Evolutionary conservation across 2,888 invertebrate species (phyloP).

Genomic region (Pristionchus maxplancki): DNA sequence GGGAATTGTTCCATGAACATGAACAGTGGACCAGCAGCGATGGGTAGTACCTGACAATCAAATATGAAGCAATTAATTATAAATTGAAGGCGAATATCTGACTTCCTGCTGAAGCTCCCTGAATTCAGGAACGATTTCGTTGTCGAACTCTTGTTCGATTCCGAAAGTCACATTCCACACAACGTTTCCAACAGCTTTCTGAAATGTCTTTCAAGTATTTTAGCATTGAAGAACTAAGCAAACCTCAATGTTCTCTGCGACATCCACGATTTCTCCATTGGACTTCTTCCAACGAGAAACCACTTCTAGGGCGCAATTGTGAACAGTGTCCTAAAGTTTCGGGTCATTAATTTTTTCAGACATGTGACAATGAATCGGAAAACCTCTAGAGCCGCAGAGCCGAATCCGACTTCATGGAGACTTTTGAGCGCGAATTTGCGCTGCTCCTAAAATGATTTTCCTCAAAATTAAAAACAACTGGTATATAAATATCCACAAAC

Average conservation of each 20-base stretch:
- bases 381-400: neutral
- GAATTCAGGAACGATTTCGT: neutral
- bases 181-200: neutral
- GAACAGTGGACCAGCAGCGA: neutral
- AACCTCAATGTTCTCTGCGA: neutral
- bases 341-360: too few relatives aligned
- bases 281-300: neutral
- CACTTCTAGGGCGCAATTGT: neutral
- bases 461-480: neutral
- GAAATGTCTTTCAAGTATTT: neutral
- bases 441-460: neutral
- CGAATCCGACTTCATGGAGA: conserved; percentile 9
- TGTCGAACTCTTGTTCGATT: neutral
- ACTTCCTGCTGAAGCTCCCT: neutral
- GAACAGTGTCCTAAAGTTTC: neutral
- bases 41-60: neutral
- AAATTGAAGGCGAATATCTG: neutral
- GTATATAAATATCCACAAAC: neutral
- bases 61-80: neutral
- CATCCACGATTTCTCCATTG: neutral
- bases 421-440: neutral
- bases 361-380: neutral
- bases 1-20: neutral
- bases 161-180: neutral
- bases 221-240: neutral